A percentile compares a stretch with the other conserved stretches of the same genome.
Evolutionary conservation across 92 coral and sea anemone species (phyloP).

Genomic region (Zoanthus sansibaricus): DNA sequence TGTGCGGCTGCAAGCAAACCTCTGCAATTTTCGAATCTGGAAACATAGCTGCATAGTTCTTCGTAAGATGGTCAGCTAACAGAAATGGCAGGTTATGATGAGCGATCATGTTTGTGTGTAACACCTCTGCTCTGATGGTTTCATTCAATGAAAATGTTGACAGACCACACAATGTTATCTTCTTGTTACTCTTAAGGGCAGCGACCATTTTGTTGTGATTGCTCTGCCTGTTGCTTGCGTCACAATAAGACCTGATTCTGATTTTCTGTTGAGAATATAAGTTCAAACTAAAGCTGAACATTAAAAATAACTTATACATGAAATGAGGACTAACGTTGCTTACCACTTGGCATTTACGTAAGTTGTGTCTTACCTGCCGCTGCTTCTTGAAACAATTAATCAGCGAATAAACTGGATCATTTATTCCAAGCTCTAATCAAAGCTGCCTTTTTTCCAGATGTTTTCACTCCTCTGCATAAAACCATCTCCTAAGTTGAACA

Average conservation of each 20-base stretch:
- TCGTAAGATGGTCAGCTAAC: constrained; percentile 52
- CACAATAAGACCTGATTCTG: constrained; percentile 17
- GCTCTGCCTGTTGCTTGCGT: constrained; percentile 44
- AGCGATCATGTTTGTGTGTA: constrained; percentile 53
- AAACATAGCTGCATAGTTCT: constrained; percentile 50
- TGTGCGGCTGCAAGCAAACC: constrained; percentile 54
- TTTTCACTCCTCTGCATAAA: too few relatives aligned
- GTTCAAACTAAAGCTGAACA: too few relatives aligned
- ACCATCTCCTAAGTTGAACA: too few relatives aligned
- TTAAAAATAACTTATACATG: too few relatives aligned
- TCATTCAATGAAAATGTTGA: constrained; percentile 45
- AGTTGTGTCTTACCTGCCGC: too few relatives aligned
- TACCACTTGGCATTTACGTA: too few relatives aligned
- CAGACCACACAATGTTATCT: not conserved
- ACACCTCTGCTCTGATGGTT: constrained; percentile 46
- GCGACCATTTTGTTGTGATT: constrained; percentile 53
- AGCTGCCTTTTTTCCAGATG: too few relatives aligned
- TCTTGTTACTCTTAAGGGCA: constrained; percentile 41
- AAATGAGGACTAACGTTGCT: too few relatives aligned
- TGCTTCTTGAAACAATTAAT: too few relatives aligned
- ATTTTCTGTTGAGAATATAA: too few relatives aligned
- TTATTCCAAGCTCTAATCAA: too few relatives aligned
- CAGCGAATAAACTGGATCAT: too few relatives aligned
- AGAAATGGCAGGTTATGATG: constrained; percentile 61
- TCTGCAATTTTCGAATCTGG: constrained; percentile 56